Percentiles rank a stretch among this genome's conserved stretches.
Evolutionary conservation across 2,113 vertebrate genomes (phyloP).

Genomic region (Petroica traversi): DNA sequence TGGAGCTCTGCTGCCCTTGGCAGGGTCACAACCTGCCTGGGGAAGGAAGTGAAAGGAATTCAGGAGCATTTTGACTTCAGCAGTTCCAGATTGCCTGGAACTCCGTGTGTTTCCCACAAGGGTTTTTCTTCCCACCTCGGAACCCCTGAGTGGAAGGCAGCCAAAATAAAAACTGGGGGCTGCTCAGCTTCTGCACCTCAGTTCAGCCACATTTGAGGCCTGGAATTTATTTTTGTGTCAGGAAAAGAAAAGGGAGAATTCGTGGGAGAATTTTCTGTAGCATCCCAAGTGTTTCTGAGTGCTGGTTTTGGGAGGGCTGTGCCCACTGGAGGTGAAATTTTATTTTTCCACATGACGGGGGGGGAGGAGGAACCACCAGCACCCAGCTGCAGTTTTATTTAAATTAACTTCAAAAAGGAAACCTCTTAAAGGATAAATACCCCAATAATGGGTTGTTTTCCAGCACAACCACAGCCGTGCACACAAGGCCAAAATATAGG

Average conservation of each 20-base stretch:
- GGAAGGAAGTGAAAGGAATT: neutral
- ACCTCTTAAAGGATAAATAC: neutral
- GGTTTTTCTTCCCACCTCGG: neutral
- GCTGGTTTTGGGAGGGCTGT: neutral
- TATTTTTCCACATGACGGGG: neutral
- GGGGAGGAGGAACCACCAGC: neutral
- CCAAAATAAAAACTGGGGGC: neutral
- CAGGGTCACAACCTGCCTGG: neutral
- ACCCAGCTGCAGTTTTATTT: neutral
- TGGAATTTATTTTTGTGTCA: neutral
- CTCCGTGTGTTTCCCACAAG: neutral
- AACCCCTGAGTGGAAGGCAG: neutral
- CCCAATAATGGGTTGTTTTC: rapidly evolving
- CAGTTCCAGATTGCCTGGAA: neutral
- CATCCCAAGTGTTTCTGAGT: neutral
- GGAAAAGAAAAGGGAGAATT: conserved; percentile 8
- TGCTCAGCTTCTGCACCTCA: neutral
- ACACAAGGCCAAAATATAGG: neutral
- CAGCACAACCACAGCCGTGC: neutral
- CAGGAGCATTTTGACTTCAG: neutral
- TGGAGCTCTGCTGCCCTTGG: neutral
- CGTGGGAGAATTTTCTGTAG: neutral
- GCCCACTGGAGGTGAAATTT: neutral
- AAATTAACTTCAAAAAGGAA: neutral
- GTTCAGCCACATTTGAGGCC: neutral